Evolutionary conservation across 1,140 invertebrate genomes (phyloP).

Genomic region (Drosophila albomicans): DNA sequence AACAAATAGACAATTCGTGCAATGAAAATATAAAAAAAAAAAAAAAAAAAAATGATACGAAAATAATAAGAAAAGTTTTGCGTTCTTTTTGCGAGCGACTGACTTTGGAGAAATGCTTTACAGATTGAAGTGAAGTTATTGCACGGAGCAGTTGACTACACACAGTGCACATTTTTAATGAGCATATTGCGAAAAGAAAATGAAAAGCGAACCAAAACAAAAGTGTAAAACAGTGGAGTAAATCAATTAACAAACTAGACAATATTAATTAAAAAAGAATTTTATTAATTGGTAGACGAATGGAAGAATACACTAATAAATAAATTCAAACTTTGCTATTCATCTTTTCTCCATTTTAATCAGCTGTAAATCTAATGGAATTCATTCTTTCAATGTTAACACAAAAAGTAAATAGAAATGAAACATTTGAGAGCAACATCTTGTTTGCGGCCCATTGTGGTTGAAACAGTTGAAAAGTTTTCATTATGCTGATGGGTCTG

Average conservation of each 20-base stretch:
- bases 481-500: slow-evolving; percentile 76
- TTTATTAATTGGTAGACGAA: too few species aligned
- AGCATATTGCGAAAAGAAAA: slow-evolving; percentile 67
- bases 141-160: slow-evolving; percentile 26
- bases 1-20: slow-evolving; percentile 49
- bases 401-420: too few species aligned
- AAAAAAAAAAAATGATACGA: background rate
- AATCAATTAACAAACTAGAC: background rate
- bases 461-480: slow-evolving; percentile 73
- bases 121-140: slow-evolving; percentile 23
- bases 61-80: slow-evolving; percentile 51
- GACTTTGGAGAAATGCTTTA: slow-evolving; percentile 48
- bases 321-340: too few species aligned
- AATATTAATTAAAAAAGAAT: too few species aligned
- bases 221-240: slow-evolving; percentile 8
- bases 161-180: slow-evolving; percentile 73
- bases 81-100: slow-evolving; percentile 61
- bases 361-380: too few species aligned
- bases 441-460: slow-evolving; percentile 57
- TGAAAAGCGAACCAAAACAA: slow-evolving; percentile 30
- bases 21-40: slow-evolving; percentile 34
- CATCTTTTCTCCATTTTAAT: too few species aligned
- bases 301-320: too few species aligned
- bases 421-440: slow-evolving; percentile 18
- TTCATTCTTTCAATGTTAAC: too few species aligned